Base-by-base conservation (phyloP, 2,797 vertebrate species). In the Hafferia zeledoni region DNA sequence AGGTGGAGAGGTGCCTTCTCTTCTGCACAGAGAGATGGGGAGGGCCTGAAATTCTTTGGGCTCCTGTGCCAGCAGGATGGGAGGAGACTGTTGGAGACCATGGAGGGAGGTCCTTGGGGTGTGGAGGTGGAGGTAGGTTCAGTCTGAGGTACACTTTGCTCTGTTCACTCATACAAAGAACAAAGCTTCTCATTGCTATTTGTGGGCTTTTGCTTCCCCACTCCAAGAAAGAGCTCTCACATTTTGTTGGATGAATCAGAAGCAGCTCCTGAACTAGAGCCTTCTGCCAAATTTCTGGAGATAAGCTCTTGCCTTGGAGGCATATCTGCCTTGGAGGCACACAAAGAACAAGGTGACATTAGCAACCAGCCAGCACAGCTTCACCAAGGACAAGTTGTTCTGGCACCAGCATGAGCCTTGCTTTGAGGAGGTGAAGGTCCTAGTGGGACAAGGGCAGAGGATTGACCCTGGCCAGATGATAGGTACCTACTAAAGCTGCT, bases 61-160 rank as follows among this genome's bases (percentile, higher is more conserved):
- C 2, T 10, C 3, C 9, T 8, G 25, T 67, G 24, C 6, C 5
- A 18, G 14, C 2, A 8, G 1, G 0, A 47, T 16, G 1, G 1
- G 3, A 60, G 19, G 16, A 64, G 10, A 2, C 2, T 53, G 6
- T 19, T 1, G 5, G 13, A 70, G 20, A 16, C 20, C n/a, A 33
- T 18, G 0, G 1, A 67, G 10, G 22, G 6, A 53, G 13, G 28
- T 30, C 7, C 10, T 35, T 37, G 19, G 17, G 31, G 4, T 15
- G 19, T 52, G 35, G 39, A 41, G 24, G 5, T 14, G 3, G 10
- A 10, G 8, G 14, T 15, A 8, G 10, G 5, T 18, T 61, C 15
- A 31, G 4, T 24, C 7, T 52, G 33, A 89, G 13, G 1, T 5
- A 4, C 5, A 53, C 1, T 13, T 75, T 71, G 9, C 2, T 50